Conservation (phyloP, 2,888 invertebrate species). For the Diaprepes abbreviatus region DNA sequence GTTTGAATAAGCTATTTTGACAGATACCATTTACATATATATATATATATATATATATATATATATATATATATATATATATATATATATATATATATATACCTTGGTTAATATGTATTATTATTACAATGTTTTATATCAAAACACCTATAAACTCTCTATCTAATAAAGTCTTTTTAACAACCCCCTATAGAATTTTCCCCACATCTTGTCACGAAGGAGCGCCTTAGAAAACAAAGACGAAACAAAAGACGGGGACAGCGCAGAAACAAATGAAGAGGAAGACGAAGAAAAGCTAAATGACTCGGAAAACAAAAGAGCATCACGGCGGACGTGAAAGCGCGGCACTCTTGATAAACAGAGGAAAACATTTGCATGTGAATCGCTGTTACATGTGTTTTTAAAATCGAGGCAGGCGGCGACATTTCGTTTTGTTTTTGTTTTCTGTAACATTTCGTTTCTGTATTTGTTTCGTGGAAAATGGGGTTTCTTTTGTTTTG, state of each 20-base stretch:
- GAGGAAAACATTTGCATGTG: constrained; percentile 67
- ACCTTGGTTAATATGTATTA: no score
- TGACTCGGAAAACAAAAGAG: constrained; percentile 66
- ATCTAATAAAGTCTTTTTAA: constrained; percentile 14
- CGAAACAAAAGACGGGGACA: constrained; percentile 61
- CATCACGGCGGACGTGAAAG: constrained; percentile 61
- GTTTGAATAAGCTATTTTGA: no score
- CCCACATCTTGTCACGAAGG: constrained; percentile 32
- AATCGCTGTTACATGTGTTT: constrained; percentile 64
- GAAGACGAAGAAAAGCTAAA: constrained; percentile 67
- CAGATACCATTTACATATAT: no score
- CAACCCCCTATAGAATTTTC: constrained; percentile 18
- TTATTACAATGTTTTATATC: no score
- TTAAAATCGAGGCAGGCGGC: constrained; percentile 51
- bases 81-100: no score
- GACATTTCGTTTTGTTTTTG: constrained; percentile 39
- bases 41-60: no score
- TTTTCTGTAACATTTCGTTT: constrained; percentile 41
- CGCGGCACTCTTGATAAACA: constrained; percentile 65
- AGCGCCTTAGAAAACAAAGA: constrained; percentile 27
- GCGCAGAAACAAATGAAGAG: constrained; percentile 64
- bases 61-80: no score
- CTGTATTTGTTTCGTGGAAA: constrained; percentile 25
- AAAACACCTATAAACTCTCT: no score
- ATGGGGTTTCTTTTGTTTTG: constrained; percentile 8